Base-by-base conservation (phyloP, 2,113 vertebrate species). In the Danio rerio region DNA sequence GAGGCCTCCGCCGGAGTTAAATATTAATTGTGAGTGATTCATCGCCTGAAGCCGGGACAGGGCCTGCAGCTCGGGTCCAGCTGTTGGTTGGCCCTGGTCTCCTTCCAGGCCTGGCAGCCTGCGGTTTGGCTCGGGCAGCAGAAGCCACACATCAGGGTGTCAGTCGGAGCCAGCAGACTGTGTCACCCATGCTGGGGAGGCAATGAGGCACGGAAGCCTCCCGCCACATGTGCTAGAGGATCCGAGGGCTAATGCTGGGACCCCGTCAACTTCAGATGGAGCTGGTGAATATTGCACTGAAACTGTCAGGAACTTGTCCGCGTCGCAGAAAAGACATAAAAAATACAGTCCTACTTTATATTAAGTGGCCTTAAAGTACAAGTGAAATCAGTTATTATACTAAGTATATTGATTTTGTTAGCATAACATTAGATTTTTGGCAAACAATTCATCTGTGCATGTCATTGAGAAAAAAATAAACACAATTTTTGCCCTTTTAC, bases 1-100 rank as follows among this genome's bases (percentile, higher is more conserved):
- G 87, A 91, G 89, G 90, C 62, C 77, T 79, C 77, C 89, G 21
- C 65, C 91, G 92, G 87, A 93, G 92, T 93, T 92, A 93, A 94
- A 93, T 93, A 93, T 94, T 92, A 93, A 93, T 93, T 89, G 87
- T 87, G 85, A 90, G 90, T 92, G 92, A 94, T 93, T 93, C 91
- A 93, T 93, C 86, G 88, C 91, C 91, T 90, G 89, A 91, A 89
- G 93, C 91, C 89, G 90, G 81, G 90, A 90, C 91, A 90, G 91
- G 90, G 90, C 92, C 88, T 89, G 91, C 89, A 92, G 91, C 90
- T 84, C 89, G 87, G 83, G 77, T 90, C 92, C 92, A 94, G 93
- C 92, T 94, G 92, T 93, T 93, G 91, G 90, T 13, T 20, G 74
- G 89, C 87, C 83, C 89, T 90, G 91, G 89, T 92, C 72, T 80